Evolutionary conservation across 2,113 vertebrate genomes (phyloP), one percentile per base, ranked within the genome.

Genomic region (Brachyistius frenatus): DNA sequence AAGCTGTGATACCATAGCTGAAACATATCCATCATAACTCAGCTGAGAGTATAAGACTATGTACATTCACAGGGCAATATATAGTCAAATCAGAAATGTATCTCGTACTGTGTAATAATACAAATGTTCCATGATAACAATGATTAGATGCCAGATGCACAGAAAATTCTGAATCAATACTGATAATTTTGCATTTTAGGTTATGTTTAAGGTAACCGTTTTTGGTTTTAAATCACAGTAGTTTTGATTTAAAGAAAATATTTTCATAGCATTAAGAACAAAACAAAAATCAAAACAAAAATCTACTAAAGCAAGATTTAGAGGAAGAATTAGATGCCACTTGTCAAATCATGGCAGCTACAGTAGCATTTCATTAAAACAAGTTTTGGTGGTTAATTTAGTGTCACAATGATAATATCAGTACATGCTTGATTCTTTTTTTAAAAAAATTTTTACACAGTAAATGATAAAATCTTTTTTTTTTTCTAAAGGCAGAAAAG

Each of bases 1-100:
- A 68, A 81, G 77, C 58, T 39, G n/a, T 69, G 55, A 72, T 53
- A 68, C 7, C 13, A 47, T 47, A n/a, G 46, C 64, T 60, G 72
- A 50, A 60, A 82, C 23, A 23, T 23, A 23, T 23, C 69, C 36
- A 70, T 73, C n/a, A 60, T 5, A 44, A 50, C 60, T 62, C 73
- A 81, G 44, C 23, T 62, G 50, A 66, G 62, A 61, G 15, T 44
- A 44, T 70, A 53, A 67, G 67, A 53, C 14, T 56, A 9, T 46
- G 14, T 32, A 23, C 30, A 44, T 76, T 63, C 15, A 63, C 32
- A 63, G 39, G 32, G 30, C 5, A 61, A 62, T 33, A 47, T 71
- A 63, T 58, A 61, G 73, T 57, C 47, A 57, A 60, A 82, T 53
- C 35, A 61, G 66, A 57, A 58, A 35, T 47, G n/a, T 33, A n/a